A percentile compares a stretch with the other conserved stretches of the same genome.
Evolutionary conservation across 2,888 invertebrate genomes (phyloP).

Genomic region (Diachrysia chrysitis): DNA sequence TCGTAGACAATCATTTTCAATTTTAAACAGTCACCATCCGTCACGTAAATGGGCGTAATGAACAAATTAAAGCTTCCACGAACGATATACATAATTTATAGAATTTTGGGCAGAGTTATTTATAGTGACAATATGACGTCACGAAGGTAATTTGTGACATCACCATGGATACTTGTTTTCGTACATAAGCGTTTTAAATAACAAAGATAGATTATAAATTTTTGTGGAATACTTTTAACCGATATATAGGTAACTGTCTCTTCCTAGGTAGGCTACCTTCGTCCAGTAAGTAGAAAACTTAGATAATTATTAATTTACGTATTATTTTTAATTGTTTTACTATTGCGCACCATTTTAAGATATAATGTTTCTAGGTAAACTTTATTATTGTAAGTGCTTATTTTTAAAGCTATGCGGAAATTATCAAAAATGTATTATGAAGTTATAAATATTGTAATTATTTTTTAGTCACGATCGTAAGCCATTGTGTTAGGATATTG

Average conservation of each 20-base stretch:
- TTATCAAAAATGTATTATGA: constrained; percentile 34
- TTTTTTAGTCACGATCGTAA: constrained; percentile 35
- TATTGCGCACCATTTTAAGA: no score
- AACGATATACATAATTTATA: constrained; percentile 34
- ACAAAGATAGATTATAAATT: no score
- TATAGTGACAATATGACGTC: constrained; percentile 25
- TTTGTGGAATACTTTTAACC: no score
- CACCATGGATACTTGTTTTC: constrained; percentile 20
- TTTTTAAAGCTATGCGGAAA: constrained; percentile 23
- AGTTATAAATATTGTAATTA: constrained; percentile 38
- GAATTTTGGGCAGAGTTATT: constrained; percentile 12
- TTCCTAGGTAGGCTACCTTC: no score
- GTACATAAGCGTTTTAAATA: neutral
- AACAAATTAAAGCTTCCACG: constrained; percentile 36
- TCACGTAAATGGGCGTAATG: constrained; percentile 12
- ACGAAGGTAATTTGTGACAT: constrained; percentile 28
- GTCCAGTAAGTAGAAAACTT: no score
- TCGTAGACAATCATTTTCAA: constrained; percentile 11
- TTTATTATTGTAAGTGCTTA: neutral
- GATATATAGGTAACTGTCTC: no score
- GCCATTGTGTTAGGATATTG: constrained; percentile 55
- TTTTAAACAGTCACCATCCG: constrained; percentile 22
- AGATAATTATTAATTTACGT: no score
- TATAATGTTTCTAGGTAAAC: no score
- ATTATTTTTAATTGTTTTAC: no score